Conservation (phyloP, 2,113 vertebrate species). For the Triplophysa siluroides region DNA sequence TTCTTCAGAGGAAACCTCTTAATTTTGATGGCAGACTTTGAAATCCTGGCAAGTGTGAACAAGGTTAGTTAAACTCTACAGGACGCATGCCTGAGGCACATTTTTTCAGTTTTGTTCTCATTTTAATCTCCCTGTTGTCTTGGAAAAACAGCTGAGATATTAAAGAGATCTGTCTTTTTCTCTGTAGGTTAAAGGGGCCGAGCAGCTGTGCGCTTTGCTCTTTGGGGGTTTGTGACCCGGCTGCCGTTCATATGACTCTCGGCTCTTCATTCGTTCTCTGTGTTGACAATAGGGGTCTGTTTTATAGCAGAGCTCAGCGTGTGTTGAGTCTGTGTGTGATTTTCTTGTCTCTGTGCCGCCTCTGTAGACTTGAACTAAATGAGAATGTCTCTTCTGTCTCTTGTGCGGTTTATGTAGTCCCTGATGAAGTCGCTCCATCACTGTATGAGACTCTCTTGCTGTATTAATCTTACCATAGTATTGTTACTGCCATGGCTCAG, state of each 20-base stretch:
- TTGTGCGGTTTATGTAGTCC: constrained; percentile 28
- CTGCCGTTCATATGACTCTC: not conserved
- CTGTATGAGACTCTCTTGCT: not conserved
- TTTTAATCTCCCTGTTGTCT: not conserved
- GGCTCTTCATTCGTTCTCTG: constrained; percentile 12
- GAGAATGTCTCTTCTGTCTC: constrained; percentile 10
- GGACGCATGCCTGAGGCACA: no score
- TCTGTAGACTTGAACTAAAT: constrained; percentile 34
- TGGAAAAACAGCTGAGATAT: not conserved
- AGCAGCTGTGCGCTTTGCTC: constrained; percentile 14
- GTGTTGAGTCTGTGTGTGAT: constrained; percentile 1
- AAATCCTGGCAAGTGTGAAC: no score
- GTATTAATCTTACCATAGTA: constrained; percentile 26
- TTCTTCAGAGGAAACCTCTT: no score
- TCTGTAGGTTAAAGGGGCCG: not conserved
- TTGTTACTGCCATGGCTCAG: not conserved
- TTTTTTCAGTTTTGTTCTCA: no score
- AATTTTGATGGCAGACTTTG: no score
- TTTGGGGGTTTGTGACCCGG: constrained; percentile 21
- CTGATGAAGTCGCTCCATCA: not conserved
- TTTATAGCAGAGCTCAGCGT: constrained; percentile 30
- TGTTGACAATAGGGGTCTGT: constrained; percentile 42
- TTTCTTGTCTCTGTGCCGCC: not conserved
- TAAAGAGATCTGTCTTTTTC: not conserved
- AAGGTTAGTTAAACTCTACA: no score